A percentile compares a stretch with the other conserved stretches of the same genome.
Conservation (phyloP, 2,113 vertebrate genomes). For the Melozone crissalis region DNA sequence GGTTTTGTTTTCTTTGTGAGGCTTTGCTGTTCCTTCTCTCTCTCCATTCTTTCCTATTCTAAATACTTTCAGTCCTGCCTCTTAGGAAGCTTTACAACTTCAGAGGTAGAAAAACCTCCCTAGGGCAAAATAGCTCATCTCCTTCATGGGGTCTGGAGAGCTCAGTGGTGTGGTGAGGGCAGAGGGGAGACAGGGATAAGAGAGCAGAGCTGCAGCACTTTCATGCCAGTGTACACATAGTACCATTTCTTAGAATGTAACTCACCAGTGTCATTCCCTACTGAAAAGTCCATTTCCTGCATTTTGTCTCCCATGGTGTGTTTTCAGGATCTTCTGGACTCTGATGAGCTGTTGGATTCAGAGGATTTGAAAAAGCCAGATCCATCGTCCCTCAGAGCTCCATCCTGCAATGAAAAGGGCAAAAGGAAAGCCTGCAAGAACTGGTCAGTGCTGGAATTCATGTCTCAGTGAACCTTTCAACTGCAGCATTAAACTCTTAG, state of each 20-base stretch:
- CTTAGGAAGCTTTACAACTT: background rate
- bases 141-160: background rate
- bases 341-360: constrained; percentile 89
- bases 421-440: constrained; percentile 96
- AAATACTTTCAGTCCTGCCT: background rate
- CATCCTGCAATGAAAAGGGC: constrained; percentile 81
- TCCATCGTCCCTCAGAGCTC: constrained; percentile 81
- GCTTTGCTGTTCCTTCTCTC: background rate
- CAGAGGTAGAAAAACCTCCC: background rate
- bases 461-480: accelerated
- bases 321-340: constrained; percentile 90
- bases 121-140: background rate
- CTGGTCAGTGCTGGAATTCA: constrained; percentile 79
- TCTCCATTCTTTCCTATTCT: background rate
- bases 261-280: background rate
- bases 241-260: background rate
- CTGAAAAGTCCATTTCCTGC: background rate
- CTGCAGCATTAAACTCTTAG: background rate
- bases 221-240: background rate
- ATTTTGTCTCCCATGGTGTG: background rate
- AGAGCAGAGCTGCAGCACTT: background rate
- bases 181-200: background rate
- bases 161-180: background rate
- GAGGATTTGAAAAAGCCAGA: constrained; percentile 94
- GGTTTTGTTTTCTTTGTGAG: background rate